Percentiles rank a stretch among this genome's conserved stretches.
phyloP scores from a whole-genome alignment of 2,888 invertebrate genomes.

The Amaurobius ferox region DNA sequence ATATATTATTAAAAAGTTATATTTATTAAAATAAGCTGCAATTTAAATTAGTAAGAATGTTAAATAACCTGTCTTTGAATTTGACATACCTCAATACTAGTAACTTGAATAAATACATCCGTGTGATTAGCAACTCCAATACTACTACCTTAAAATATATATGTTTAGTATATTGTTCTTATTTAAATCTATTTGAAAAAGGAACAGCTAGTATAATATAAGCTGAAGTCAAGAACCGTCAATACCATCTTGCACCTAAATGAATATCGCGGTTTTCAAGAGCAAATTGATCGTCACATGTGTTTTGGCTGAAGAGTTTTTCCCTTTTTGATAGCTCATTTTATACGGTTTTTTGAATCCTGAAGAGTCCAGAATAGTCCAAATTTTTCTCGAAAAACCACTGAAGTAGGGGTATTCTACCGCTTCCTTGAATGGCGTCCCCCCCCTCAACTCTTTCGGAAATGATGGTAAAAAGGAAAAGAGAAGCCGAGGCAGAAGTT shows the following conservation, averaged over 20 bases:
- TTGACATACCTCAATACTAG: too few species aligned
- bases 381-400: constrained; percentile 33
- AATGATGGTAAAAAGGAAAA: constrained; percentile 26
- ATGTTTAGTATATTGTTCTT: background rate
- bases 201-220: background rate
- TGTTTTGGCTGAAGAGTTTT: background rate
- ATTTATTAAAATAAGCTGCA: too few species aligned
- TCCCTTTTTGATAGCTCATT: constrained; percentile 25
- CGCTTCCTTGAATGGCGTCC: constrained; percentile 33
- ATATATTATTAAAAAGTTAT: too few species aligned
- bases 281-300: background rate
- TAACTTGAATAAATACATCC: too few species aligned
- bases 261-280: background rate
- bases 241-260: background rate
- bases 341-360: constrained; percentile 22
- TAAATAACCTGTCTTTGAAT: too few species aligned
- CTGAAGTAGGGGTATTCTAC: constrained; percentile 34
- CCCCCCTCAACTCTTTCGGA: constrained; percentile 4
- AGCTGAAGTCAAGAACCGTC: background rate
- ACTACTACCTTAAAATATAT: too few species aligned
- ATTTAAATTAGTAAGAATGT: too few species aligned
- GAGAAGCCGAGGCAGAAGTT: constrained; percentile 23
- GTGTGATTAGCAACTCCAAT: too few species aligned
- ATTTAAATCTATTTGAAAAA: background rate
- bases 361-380: constrained; percentile 29